Evolutionary conservation across 37 sponge, comb jelly and placozoan genomes (phyloP).

Genomic region (Halisarca cf. caerulea): DNA sequence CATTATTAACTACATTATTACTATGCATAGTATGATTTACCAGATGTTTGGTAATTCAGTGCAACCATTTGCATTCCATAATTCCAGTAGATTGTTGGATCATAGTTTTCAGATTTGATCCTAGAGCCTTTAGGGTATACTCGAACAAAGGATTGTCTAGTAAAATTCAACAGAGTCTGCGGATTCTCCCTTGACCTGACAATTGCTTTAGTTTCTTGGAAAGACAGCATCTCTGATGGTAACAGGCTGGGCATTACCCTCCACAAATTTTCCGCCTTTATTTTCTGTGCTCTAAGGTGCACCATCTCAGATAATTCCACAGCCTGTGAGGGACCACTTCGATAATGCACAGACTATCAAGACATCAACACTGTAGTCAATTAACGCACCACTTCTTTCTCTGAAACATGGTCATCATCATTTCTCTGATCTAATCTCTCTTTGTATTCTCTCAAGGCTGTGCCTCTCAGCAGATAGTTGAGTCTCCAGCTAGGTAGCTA

Average conservation of each 20-base stretch:
- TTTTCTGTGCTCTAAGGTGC: conserved; percentile 51
- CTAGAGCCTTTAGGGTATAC: conserved; percentile 70
- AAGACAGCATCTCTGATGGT: conserved; percentile 76
- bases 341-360: background rate
- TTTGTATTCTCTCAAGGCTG: background rate
- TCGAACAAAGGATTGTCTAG: background rate
- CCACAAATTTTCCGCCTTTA: conserved; percentile 71
- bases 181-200: conserved; percentile 30
- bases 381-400: conserved; percentile 6
- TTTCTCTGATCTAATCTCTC: background rate
- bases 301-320: background rate
- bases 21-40: background rate
- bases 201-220: conserved; percentile 58
- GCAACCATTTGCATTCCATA: conserved; percentile 82
- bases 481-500: too few species aligned
- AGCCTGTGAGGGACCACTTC: background rate
- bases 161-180: background rate
- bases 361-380: background rate
- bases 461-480: too few species aligned
- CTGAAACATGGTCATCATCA: background rate
- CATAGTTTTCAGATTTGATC: conserved; percentile 75
- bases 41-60: conserved; percentile 77
- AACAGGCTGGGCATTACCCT: conserved; percentile 31
- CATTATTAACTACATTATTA: too few species aligned
- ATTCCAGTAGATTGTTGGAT: conserved; percentile 65